phyloP scores from a whole-genome alignment of 2,888 invertebrate genomes.

The Argyresthia albistria region DNA sequence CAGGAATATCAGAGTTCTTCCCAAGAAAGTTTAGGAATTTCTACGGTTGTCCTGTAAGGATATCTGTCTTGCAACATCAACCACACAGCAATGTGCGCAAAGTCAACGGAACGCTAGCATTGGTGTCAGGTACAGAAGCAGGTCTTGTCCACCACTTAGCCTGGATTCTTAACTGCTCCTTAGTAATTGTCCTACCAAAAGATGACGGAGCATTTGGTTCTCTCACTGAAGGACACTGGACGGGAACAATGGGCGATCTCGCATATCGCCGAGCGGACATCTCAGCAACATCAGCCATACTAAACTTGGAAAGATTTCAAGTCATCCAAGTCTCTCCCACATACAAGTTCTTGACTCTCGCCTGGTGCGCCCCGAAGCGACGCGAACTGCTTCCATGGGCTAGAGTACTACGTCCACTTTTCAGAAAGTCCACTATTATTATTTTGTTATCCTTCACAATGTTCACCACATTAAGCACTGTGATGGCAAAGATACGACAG shows the following conservation, averaged over 20 bases:
- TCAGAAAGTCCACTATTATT: conserved; percentile 12
- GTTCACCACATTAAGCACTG: neutral
- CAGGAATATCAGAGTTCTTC: conserved; percentile 19
- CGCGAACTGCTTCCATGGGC: conserved; percentile 29
- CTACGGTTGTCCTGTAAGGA: conserved; percentile 30
- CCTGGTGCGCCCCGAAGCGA: conserved; percentile 35
- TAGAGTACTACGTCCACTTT: conserved; percentile 30
- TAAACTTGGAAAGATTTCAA: conserved; percentile 21
- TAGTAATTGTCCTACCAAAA: neutral
- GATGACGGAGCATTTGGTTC: neutral
- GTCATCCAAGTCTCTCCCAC: conserved; percentile 24
- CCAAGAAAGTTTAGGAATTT: conserved; percentile 36
- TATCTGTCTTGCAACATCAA: conserved; percentile 17
- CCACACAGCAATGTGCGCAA: conserved; percentile 21
- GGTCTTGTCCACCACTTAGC: conserved; percentile 8
- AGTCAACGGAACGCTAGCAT: conserved; percentile 19
- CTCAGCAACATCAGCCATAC: conserved; percentile 22
- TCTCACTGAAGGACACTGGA: neutral
- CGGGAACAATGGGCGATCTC: conserved; percentile 19
- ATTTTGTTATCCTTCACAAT: neutral
- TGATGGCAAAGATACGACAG: neutral
- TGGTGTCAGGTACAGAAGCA: conserved; percentile 29
- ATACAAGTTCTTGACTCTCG: conserved; percentile 19
- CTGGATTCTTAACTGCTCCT: neutral
- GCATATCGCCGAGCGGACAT: conserved; percentile 27